Evolutionary conservation across 2,113 vertebrate genomes (phyloP).

Genomic region (Rhinichthys klamathensis): DNA sequence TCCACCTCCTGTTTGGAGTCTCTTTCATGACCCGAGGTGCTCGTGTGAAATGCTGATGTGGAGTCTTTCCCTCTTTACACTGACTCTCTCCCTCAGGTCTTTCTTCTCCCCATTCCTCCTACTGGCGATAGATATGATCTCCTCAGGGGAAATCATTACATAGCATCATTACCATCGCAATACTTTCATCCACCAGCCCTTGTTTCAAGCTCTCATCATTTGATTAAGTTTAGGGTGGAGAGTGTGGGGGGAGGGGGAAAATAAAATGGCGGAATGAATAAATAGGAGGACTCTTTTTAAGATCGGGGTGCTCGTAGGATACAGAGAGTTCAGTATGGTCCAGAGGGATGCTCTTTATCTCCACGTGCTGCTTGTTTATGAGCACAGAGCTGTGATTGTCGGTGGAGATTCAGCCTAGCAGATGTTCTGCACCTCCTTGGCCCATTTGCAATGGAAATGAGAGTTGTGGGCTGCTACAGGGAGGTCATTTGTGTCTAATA

Average conservation of each 20-base stretch:
- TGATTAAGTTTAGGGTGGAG: constrained; percentile 83
- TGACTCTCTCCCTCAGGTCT: constrained; percentile 64
- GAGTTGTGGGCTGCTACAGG: constrained; percentile 53
- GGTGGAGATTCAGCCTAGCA: constrained; percentile 51
- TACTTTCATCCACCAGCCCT: constrained; percentile 90
- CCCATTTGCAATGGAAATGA: constrained; percentile 65
- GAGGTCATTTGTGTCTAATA: constrained; percentile 51
- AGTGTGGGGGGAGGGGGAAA: background rate
- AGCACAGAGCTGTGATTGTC: constrained; percentile 35
- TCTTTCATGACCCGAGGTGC: constrained; percentile 63
- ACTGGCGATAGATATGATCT: constrained; percentile 92
- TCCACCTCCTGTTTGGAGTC: constrained; percentile 45
- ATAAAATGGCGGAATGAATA: constrained; percentile 61
- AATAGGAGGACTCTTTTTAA: constrained; percentile 56
- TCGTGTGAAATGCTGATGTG: constrained; percentile 74
- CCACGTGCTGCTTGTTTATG: constrained; percentile 39
- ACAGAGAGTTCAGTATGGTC: constrained; percentile 47
- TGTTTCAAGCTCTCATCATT: constrained; percentile 87
- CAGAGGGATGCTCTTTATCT: constrained; percentile 39
- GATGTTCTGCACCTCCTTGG: constrained; percentile 60
- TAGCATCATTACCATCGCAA: constrained; percentile 93
- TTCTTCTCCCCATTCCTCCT: constrained; percentile 81
- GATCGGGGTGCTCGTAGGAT: constrained; percentile 57
- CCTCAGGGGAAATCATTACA: constrained; percentile 98
- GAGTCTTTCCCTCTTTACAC: constrained; percentile 45